Evolutionary conservation across 2,113 vertebrate genomes (phyloP), one percentile per base, ranked within the genome.

Genomic region (Myiozetetes cayanensis): DNA sequence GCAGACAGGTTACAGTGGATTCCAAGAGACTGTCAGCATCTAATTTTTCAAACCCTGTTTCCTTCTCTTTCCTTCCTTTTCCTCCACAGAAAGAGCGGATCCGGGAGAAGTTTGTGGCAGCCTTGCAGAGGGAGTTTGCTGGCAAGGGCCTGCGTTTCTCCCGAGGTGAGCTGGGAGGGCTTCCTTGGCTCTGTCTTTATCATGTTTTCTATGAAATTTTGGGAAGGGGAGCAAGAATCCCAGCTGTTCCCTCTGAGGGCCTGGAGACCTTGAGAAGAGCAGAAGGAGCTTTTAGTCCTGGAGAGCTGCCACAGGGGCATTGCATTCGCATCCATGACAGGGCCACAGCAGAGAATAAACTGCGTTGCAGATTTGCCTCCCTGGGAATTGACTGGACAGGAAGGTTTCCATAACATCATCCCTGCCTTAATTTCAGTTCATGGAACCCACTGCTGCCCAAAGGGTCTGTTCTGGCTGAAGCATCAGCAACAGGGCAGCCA

Each of bases 71-170:
- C 46, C 21, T 91, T 91, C 68, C 50, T 87, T 83, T 35, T 85
- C 35, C 63, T 80, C 49, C 8, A 3, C 98, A 99, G 99, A 99
- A 98, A 94, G 99, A 99, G 93, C 99, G 98, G 96, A 99, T 99
- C 78, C 98, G 98, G 70, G 99, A 99, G 98, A 99, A 99, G 94
- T 99, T 99, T 80, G 99, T 99, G 84, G 98, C 98, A 53, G 99
- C 99, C 47, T 93, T 99, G 95, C 98, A 99, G 95, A 97, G 98
- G 68, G 98, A 99, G 94, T 99, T 99, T 98, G 99, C 99, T 15
- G 99, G 99, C 77, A 99, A 99, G 93, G 99, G 99, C 17, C 97
- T 99, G 25, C 97, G 98, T 58, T 99, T 99, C 96, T 99, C 99
- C 28, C 98, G 98, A 98, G 99, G 99, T 99, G 92, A 98, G 97